phyloP scores from a whole-genome alignment of 2,888 invertebrate species.

The Caradrina kadenii region DNA sequence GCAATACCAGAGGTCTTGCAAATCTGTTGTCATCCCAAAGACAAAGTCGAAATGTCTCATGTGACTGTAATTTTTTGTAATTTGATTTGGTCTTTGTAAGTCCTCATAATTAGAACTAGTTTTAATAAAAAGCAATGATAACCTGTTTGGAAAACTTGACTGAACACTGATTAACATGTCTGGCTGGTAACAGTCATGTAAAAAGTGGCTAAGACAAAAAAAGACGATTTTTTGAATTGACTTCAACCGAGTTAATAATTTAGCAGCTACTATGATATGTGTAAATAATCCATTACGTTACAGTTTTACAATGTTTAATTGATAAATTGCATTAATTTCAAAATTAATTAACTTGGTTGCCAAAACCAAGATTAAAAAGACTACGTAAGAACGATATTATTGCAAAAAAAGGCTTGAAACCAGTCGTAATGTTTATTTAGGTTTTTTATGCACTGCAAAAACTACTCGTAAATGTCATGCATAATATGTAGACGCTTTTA shows the following conservation, averaged over 20 bases:
- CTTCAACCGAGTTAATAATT: no score
- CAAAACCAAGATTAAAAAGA: not conserved
- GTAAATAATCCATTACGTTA: not conserved
- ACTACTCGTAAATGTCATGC: not conserved
- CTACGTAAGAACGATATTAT: not conserved
- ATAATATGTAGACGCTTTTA: not conserved
- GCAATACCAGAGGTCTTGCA: no score
- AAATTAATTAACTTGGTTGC: not conserved
- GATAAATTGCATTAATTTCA: not conserved
- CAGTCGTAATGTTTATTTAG: slow-evolving; percentile 17
- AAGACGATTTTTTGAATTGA: not conserved
- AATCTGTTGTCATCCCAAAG: no score
- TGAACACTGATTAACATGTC: no score
- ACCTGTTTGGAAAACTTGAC: not conserved
- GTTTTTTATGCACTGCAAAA: not conserved
- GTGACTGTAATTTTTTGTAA: no score
- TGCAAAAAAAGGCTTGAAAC: slow-evolving; percentile 1
- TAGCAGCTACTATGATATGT: not conserved
- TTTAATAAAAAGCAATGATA: not conserved
- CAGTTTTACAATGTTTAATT: not conserved
- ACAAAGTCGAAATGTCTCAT: no score
- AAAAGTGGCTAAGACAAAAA: not conserved
- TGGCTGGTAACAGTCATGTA: not conserved
- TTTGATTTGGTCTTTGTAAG: no score
- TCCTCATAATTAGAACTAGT: slow-evolving; percentile 3